Percentiles rank a stretch among this genome's conserved stretches.
Conservation (phyloP, 2,888 invertebrate species). For the Tetrapedia diversipes region DNA sequence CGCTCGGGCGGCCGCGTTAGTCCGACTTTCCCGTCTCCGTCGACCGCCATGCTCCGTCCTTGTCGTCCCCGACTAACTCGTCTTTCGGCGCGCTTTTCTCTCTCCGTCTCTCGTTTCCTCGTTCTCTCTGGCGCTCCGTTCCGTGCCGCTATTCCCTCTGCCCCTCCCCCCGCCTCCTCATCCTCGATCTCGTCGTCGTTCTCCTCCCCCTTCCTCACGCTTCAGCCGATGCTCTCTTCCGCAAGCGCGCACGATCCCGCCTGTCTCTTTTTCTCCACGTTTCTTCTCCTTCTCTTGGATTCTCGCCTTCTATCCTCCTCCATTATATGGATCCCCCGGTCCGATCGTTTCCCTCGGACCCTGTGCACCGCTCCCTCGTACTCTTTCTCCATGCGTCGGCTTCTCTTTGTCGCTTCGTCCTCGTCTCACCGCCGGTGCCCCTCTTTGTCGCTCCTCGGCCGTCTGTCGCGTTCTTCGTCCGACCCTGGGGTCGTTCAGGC, state of each 20-base stretch:
- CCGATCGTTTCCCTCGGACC: constrained; percentile 46
- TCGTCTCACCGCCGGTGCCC: constrained; percentile 13
- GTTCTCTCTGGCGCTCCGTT: constrained; percentile 37
- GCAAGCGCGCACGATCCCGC: constrained; percentile 61
- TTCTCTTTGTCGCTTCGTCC: constrained; percentile 55
- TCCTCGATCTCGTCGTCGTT: constrained; percentile 25
- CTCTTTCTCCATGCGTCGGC: constrained; percentile 56
- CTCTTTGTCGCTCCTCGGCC: constrained; percentile 9
- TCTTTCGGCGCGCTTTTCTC: constrained; percentile 55
- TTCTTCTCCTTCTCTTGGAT: constrained; percentile 59
- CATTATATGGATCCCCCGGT: constrained; percentile 33
- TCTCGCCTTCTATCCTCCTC: constrained; percentile 58
- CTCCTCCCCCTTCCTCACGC: constrained; percentile 32
- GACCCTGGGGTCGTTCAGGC: constrained; percentile 36
- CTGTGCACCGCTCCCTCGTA: constrained; percentile 53
- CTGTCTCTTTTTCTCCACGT: constrained; percentile 58
- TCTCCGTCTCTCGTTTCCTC: constrained; percentile 5
- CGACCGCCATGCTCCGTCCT: constrained; percentile 48
- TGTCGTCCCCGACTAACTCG: constrained; percentile 58
- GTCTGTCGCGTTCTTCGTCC: constrained; percentile 29
- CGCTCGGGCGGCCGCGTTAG: constrained; percentile 68
- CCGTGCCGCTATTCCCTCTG: constrained; percentile 24
- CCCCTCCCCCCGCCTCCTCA: constrained; percentile 7
- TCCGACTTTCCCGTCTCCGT: constrained; percentile 59
- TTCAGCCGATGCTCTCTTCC: constrained; percentile 58